A percentile compares a stretch with the other conserved stretches of the same genome.
phyloP scores from a whole-genome alignment of 1,140 invertebrate genomes.

The Dendrolimus punctatus region DNA sequence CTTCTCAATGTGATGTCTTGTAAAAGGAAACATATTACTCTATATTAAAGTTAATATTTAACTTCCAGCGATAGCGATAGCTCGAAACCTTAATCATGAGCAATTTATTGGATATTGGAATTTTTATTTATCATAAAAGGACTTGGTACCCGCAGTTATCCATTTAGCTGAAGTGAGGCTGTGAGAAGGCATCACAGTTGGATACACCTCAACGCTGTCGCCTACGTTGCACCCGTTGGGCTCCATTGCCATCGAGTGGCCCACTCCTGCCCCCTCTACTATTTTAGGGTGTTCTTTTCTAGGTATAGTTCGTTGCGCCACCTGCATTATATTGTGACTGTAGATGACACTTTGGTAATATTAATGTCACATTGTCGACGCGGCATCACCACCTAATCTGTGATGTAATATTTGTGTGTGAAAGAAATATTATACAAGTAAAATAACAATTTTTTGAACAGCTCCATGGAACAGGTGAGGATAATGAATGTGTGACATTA shows the following conservation, averaged over 20 bases:
- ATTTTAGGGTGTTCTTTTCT: conserved; percentile 71
- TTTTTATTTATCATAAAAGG: conserved; percentile 57
- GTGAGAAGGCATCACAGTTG: conserved; percentile 39
- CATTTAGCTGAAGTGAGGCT: conserved; percentile 55
- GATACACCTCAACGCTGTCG: conserved; percentile 24
- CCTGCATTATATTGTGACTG: conserved; percentile 48
- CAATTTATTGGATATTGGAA: conserved; percentile 61
- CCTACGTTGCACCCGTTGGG: conserved; percentile 18
- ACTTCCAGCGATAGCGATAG: conserved; percentile 65
- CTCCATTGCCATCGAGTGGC: conserved; percentile 15
- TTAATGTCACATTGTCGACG: conserved; percentile 62
- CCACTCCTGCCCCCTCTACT: conserved; percentile 36
- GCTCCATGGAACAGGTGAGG: conserved; percentile 68
- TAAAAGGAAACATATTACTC: conserved; percentile 41
- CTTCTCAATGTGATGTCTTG: conserved; percentile 41
- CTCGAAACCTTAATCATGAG: conserved; percentile 62
- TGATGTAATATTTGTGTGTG: conserved; percentile 66
- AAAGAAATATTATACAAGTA: conserved; percentile 64
- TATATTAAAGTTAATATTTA: conserved; percentile 69
- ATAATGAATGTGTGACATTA: conserved; percentile 61
- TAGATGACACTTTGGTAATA: conserved; percentile 62
- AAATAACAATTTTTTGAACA: conserved; percentile 69
- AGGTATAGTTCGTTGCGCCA: conserved; percentile 54
- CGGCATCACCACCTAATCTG: conserved; percentile 53
- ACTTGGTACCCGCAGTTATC: conserved; percentile 46